Evolutionary conservation across 2,113 vertebrate species (phyloP).

Genomic region (Nicator chloris): DNA sequence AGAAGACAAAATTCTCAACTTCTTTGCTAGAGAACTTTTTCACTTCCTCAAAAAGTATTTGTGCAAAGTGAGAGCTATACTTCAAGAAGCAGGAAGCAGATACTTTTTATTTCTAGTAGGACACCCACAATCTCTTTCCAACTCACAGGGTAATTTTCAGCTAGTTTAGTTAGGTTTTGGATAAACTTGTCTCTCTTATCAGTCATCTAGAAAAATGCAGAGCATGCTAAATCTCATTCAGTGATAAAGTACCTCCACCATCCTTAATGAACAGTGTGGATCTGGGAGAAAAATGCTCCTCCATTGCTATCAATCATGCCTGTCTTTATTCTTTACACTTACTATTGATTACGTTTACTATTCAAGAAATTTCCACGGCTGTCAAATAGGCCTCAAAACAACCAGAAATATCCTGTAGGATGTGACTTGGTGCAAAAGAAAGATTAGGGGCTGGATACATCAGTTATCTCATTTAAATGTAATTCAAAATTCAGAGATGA

Average conservation of each 20-base stretch:
- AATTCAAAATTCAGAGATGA: background rate
- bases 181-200: background rate
- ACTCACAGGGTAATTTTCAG: background rate
- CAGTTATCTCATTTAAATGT: background rate
- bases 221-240: background rate
- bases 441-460: background rate
- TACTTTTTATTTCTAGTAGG: background rate
- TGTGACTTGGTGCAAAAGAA: background rate
- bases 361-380: background rate
- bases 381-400: background rate
- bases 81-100: background rate
- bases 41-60: background rate
- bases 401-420: background rate
- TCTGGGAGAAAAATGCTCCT: background rate
- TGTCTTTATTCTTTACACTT: background rate
- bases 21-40: background rate
- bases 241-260: background rate
- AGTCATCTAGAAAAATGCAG: background rate
- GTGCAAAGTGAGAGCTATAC: background rate
- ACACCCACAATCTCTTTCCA: background rate
- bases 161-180: background rate
- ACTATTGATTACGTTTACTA: background rate
- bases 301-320: background rate
- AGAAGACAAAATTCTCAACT: background rate
- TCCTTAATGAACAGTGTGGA: background rate